Percentiles rank a stretch among this genome's conserved stretches.
Evolutionary conservation across 2,113 vertebrate genomes (phyloP).

Genomic region (Macrotus californicus): DNA sequence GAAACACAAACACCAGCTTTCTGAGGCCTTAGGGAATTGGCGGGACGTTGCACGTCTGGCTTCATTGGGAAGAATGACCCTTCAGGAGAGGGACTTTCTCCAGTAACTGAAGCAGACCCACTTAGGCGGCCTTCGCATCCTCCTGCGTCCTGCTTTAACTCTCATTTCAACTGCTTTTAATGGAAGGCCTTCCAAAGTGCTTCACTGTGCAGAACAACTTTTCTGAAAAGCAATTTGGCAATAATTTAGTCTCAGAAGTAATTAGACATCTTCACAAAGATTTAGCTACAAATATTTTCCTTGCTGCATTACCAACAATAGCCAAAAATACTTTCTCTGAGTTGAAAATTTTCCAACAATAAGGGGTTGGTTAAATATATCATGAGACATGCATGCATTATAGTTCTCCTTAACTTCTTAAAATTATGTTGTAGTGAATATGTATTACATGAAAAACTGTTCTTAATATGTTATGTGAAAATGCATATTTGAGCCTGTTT

Average conservation of each 20-base stretch:
- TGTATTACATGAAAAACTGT: background rate
- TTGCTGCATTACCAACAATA: background rate
- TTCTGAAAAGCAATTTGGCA: constrained; percentile 33
- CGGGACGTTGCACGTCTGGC: background rate
- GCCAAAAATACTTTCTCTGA: background rate
- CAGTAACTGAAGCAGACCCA: background rate
- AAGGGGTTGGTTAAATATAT: background rate
- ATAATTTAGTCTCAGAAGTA: constrained; percentile 39
- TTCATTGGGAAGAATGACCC: background rate
- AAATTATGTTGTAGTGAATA: background rate
- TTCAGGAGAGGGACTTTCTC: background rate
- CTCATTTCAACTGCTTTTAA: background rate
- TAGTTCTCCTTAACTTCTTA: background rate
- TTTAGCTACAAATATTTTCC: constrained; percentile 27
- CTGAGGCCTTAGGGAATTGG: background rate
- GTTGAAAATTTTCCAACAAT: constrained; percentile 12
- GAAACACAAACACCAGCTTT: background rate
- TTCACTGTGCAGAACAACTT: background rate
- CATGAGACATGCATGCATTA: background rate
- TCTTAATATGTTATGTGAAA: background rate
- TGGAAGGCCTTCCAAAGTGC: background rate
- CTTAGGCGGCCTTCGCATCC: accelerated
- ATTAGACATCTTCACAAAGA: background rate
- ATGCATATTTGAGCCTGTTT: background rate
- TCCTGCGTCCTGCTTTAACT: background rate